A percentile compares a stretch with the other conserved stretches of the same genome.
Conservation (phyloP, 2,113 vertebrate species). For the Trachemys scripta region DNA sequence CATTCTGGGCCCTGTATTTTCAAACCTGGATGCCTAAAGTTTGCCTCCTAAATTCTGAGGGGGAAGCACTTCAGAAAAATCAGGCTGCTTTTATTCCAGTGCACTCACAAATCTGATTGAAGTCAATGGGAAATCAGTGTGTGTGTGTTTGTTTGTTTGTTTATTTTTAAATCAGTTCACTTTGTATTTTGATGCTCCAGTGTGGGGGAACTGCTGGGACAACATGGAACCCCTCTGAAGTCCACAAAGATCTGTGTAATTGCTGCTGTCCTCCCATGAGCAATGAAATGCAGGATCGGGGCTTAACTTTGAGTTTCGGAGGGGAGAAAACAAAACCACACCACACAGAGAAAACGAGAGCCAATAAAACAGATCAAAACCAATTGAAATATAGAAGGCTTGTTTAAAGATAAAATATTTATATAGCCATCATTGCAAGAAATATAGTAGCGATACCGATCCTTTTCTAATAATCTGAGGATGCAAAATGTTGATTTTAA, state of each 20-base stretch:
- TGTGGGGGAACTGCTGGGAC: not conserved
- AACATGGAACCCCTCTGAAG: not conserved
- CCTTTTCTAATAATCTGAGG: fast-evolving
- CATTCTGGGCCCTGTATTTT: not conserved
- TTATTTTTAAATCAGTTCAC: not conserved
- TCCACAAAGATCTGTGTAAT: not conserved
- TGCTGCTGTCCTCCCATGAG: not conserved
- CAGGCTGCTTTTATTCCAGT: not conserved
- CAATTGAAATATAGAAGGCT: fast-evolving
- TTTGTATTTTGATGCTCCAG: fast-evolving
- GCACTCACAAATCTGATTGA: not conserved
- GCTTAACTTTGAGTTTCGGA: not conserved
- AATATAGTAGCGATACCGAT: not conserved
- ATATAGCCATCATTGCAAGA: not conserved
- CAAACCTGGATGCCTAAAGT: not conserved
- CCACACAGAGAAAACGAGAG: not conserved
- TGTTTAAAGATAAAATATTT: fast-evolving
- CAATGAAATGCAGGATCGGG: not conserved
- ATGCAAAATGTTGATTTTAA: not conserved
- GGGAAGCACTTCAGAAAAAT: not conserved
- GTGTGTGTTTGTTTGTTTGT: fast-evolving
- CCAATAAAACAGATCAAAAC: not conserved
- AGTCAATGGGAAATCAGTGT: not conserved
- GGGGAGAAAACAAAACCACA: not conserved
- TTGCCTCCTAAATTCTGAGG: not conserved